phyloP scores from a whole-genome alignment of 2,888 invertebrate genomes.

The Chrysotoxum bicinctum region DNA sequence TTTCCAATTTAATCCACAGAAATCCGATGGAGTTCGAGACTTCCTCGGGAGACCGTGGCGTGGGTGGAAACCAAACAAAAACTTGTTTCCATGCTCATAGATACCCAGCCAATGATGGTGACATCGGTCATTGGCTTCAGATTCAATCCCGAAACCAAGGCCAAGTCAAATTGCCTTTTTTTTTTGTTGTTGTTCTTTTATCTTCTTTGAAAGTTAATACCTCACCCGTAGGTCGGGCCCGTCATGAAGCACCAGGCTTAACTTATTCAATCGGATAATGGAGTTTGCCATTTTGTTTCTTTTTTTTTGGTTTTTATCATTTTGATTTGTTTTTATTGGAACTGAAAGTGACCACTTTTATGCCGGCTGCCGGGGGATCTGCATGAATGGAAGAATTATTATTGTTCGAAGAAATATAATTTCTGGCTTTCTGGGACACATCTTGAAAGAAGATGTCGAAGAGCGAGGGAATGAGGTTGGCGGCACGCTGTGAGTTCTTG shows the following conservation, averaged over 20 bases:
- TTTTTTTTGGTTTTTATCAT: not conserved
- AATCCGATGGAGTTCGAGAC: not conserved
- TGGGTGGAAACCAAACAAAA: constrained; percentile 21
- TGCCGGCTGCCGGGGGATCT: constrained; percentile 18
- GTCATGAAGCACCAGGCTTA: constrained; percentile 22
- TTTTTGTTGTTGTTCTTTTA: not conserved
- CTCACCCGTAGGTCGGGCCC: constrained; percentile 29
- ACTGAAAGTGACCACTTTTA: constrained; percentile 39
- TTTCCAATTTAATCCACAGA: constrained; percentile 57
- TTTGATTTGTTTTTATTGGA: constrained; percentile 22
- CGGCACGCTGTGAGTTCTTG: constrained; percentile 24
- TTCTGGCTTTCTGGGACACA: constrained; percentile 26
- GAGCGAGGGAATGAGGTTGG: not conserved
- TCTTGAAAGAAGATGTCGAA: constrained; percentile 1
- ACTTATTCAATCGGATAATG: constrained; percentile 51
- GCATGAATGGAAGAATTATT: constrained; percentile 62
- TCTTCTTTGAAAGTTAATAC: constrained; percentile 49
- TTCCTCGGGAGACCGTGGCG: not conserved
- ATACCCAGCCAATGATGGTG: constrained; percentile 5
- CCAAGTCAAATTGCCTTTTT: constrained; percentile 16
- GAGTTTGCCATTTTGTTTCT: constrained; percentile 22
- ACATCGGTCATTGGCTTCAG: constrained; percentile 56
- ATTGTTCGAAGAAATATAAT: constrained; percentile 45
- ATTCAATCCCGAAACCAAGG: constrained; percentile 51
- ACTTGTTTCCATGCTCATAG: constrained; percentile 1